Conservation (phyloP, 1,140 invertebrate species). For the Eupristina koningsbergeri region DNA sequence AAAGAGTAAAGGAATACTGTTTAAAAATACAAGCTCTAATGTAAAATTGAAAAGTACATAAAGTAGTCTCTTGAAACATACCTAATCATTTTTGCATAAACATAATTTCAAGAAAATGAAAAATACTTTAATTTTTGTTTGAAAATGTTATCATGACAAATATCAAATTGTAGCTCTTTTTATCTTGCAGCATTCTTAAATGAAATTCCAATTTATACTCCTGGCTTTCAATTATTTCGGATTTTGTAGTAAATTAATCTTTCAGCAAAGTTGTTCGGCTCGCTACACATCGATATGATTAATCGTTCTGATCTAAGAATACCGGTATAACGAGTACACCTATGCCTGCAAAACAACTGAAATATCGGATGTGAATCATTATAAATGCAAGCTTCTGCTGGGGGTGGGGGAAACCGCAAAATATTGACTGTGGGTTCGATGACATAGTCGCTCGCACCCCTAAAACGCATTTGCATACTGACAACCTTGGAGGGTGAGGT, state of each 20-base stretch:
- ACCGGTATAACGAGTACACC: not conserved
- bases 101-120: no score
- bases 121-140: no score
- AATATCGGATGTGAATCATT: not conserved
- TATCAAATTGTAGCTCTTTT: no score
- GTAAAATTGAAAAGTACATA: no score
- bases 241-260: no score
- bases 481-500: constrained; percentile 79
- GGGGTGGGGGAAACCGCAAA: constrained; percentile 86
- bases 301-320: not conserved
- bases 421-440: constrained; percentile 85
- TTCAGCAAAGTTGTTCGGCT: no score
- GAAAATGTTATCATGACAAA: no score
- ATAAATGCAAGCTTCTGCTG: constrained; percentile 71
- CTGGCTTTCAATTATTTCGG: no score
- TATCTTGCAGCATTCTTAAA: no score
- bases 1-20: not conserved
- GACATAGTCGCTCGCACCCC: constrained; percentile 84
- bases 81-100: not conserved
- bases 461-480: constrained; percentile 79
- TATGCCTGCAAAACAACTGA: not conserved
- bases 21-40: no score
- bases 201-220: no score
- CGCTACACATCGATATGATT: not conserved
- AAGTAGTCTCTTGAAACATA: not conserved